A percentile compares a stretch with the other conserved stretches of the same genome.
Conservation (phyloP, 2,888 invertebrate species). For the Cremastinae sp. region DNA sequence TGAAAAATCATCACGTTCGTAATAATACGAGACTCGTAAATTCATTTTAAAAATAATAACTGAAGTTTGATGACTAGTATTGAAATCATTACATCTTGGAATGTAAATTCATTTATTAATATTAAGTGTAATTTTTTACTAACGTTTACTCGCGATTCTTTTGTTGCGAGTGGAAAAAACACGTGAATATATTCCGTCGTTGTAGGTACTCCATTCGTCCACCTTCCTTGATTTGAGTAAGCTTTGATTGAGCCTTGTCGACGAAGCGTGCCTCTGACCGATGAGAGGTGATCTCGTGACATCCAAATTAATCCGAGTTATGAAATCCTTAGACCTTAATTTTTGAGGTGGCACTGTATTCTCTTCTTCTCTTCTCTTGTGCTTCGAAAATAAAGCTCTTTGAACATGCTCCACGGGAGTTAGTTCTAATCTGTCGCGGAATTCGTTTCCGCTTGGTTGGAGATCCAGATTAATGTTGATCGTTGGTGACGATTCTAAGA, state of each 20-base stretch:
- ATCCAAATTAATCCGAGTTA: constrained; percentile 63
- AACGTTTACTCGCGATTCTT: constrained; percentile 34
- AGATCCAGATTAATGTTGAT: constrained; percentile 69
- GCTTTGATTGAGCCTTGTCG: constrained; percentile 46
- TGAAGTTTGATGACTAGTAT: background rate
- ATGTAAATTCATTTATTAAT: background rate
- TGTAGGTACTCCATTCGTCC: constrained; percentile 56
- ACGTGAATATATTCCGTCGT: constrained; percentile 70
- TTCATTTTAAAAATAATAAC: background rate
- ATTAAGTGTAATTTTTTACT: constrained; percentile 12
- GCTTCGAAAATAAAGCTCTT: constrained; percentile 69
- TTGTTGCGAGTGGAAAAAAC: constrained; percentile 67
- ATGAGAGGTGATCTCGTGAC: constrained; percentile 56
- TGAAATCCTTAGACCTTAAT: constrained; percentile 62
- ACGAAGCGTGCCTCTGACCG: no score
- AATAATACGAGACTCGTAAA: no score
- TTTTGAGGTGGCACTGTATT: constrained; percentile 47
- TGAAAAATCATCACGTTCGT: no score
- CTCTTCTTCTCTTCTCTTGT: constrained; percentile 56
- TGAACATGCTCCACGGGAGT: constrained; percentile 73
- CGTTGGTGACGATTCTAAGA: constrained; percentile 72
- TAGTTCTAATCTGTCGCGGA: constrained; percentile 68
- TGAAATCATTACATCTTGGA: background rate
- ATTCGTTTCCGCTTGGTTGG: constrained; percentile 60
- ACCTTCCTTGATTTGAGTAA: constrained; percentile 45